Conservation (phyloP, 2,888 invertebrate species). For the Drosophila subsilvestris region DNA sequence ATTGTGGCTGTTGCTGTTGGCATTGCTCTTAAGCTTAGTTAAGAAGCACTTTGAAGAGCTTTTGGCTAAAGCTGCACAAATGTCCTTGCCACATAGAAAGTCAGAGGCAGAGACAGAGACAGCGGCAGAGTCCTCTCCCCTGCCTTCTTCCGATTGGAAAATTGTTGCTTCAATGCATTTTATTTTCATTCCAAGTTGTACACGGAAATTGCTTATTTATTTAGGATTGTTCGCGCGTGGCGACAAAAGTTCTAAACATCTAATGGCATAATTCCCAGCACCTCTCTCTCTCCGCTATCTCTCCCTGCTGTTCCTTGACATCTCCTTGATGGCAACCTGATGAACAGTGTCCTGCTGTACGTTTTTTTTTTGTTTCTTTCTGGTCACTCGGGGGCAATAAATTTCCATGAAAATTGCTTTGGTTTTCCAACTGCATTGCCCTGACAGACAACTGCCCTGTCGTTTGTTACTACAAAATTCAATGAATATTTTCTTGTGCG, state of each 20-base stretch:
- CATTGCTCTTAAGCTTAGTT: constrained; percentile 75
- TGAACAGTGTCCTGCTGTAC: constrained; percentile 18
- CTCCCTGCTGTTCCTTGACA: background rate
- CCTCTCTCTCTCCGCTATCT: constrained; percentile 4
- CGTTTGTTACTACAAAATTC: constrained; percentile 76
- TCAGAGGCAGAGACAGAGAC: background rate
- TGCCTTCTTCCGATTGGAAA: constrained; percentile 39
- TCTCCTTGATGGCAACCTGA: constrained; percentile 4
- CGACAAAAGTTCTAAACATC: constrained; percentile 42
- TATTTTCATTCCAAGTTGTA: constrained; percentile 43
- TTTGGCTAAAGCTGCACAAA: constrained; percentile 63
- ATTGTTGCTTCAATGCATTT: constrained; percentile 71
- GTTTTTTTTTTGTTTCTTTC: background rate
- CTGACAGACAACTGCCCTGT: constrained; percentile 63
- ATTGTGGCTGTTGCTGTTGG: constrained; percentile 44
- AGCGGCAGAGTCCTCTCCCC: background rate
- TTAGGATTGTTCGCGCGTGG: constrained; percentile 43
- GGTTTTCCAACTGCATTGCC: constrained; percentile 26
- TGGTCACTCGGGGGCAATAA: constrained; percentile 9
- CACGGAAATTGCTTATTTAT: constrained; percentile 70
- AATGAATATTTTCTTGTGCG: constrained; percentile 71
- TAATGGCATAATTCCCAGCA: constrained; percentile 44
- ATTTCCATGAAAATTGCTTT: constrained; percentile 33
- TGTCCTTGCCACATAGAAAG: constrained; percentile 50
- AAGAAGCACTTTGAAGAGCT: constrained; percentile 71